Base-by-base conservation (phyloP, 2,888 invertebrate genomes). In the Mythimna loreyi region DNA sequence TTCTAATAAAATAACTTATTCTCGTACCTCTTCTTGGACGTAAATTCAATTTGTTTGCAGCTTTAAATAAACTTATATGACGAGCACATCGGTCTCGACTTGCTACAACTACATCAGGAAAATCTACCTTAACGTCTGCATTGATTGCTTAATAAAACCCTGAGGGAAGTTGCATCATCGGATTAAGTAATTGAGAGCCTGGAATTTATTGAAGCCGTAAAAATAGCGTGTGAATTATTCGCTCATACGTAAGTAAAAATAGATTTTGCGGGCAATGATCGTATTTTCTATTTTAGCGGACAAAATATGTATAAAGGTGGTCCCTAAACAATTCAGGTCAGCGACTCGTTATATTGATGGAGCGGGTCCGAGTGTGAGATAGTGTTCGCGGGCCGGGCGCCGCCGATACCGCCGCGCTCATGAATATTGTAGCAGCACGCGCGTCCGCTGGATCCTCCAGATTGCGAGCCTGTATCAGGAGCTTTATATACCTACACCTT, bases 391-490 rank as follows among this genome's bases (percentile, higher is more conserved):
- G 86, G 40, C 40, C 40, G 40, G 36, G 82, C 83, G 59, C 80
- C 77, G 82, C 81, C 83, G 83, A 81, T 84, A 85, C 87, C 85
- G 82, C 81, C 85, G 83, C 81, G 77, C 90, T 93, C 92, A 93
- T 93, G 92, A 93, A 93, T 93, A 92, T 92, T 93, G 90, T 87
- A 92, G 85, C 83, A 91, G 88, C 90, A 87, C 89, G 88, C 89
- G 82, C 89, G 78, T 86, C 87, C 88, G 84, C 83, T 84, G 88
- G 86, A 90, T 89, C 88, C 88, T 90, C 86, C 89, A 91, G 92
- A 92, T 91, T 92, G 91, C 88, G 81, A 82, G 84, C 86, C 83
- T 86, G 86, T 89, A 87, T 86, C 87, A 87, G 83, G 77, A 83
- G 85, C 89, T 87, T 87, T 87, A 88, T 78, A 75, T 84, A 82